These are phyloP conservation scores for Copidosoma floridanum DNA, from an alignment of 1,140 invertebrate genomes.

Conservation along the genomic window DNA sequence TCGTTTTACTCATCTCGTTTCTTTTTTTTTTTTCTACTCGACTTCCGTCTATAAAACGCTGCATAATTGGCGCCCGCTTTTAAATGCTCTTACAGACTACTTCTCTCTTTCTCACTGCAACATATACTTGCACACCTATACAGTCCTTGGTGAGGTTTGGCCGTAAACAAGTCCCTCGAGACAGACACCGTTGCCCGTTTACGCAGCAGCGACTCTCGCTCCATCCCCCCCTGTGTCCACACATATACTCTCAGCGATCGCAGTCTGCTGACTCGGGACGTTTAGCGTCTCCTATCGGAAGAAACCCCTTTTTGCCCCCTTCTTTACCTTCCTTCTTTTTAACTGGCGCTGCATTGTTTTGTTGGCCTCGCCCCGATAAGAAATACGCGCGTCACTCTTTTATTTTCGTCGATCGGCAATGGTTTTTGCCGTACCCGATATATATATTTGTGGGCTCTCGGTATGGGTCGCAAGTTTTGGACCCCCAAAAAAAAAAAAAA, in stretches of 20 bases:
- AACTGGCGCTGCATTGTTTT: conserved; percentile 9
- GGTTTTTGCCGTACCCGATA: neutral
- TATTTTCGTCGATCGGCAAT: neutral
- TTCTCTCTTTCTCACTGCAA: no score
- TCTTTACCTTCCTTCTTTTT: no score
- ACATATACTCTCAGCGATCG: conserved; percentile 30
- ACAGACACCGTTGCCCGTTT: no score
- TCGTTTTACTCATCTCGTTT: no score
- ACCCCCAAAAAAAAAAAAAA: no score
- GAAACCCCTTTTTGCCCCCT: conserved; percentile 1
- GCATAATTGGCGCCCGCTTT: no score
- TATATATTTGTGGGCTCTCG: neutral
- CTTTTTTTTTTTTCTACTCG: no score
- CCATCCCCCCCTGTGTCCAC: conserved; percentile 33
- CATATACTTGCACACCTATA: no score
- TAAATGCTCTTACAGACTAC: no score
- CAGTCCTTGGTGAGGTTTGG: no score
- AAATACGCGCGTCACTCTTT: neutral
- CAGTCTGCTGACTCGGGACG: conserved; percentile 48
- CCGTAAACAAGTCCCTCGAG: neutral
- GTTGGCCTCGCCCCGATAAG: neutral
- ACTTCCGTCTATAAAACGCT: no score
- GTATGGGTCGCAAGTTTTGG: no score
- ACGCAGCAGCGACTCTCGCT: conserved; percentile 27
- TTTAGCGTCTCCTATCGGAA: conserved; percentile 31